Evolutionary conservation across 2,797 vertebrate species (phyloP).

Genomic region (Gallinago nigripennis): DNA sequence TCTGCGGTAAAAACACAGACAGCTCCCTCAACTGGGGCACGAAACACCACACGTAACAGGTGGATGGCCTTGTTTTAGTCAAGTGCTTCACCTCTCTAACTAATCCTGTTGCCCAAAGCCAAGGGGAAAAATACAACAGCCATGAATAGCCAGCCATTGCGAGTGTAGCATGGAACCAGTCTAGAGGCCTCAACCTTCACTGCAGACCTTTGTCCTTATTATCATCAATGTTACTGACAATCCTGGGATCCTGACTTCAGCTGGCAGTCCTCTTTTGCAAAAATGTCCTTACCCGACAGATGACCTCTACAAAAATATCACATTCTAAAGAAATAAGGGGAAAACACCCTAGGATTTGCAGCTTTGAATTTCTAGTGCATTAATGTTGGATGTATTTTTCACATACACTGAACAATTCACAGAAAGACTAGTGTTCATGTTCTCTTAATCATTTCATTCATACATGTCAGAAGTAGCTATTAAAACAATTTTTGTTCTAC

Average conservation of each 20-base stretch:
- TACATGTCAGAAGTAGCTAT: background rate
- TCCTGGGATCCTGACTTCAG: background rate
- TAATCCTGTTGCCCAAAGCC: background rate
- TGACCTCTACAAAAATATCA: background rate
- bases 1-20: background rate
- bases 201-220: background rate
- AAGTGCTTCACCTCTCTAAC: background rate
- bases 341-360: background rate
- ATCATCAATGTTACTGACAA: background rate
- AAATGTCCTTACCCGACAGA: background rate
- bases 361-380: background rate
- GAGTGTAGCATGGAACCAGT: accelerated
- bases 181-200: background rate
- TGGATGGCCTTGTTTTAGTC: background rate
- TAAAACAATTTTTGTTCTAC: background rate
- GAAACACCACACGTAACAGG: background rate
- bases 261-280: background rate
- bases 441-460: background rate
- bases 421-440: background rate
- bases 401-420: background rate
- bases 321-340: background rate
- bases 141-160: background rate
- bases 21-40: background rate
- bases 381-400: background rate
- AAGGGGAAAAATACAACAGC: background rate